Evolutionary conservation across 1,140 invertebrate species (phyloP).

Genomic region (Drosophila ironensis): DNA sequence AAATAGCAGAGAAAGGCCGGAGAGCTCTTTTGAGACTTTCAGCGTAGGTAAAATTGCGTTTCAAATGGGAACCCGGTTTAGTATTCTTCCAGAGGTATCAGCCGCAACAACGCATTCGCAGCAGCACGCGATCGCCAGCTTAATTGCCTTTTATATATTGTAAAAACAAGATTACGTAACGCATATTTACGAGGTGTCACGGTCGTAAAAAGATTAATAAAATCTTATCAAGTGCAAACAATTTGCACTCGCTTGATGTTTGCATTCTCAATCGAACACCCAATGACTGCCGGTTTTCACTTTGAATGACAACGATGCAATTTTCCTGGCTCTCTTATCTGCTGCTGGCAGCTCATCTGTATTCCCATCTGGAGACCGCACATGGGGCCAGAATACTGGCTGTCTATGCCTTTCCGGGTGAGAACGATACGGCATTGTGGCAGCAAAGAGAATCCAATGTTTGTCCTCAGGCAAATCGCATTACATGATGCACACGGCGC

Average conservation of each 20-base stretch:
- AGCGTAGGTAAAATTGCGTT: neutral
- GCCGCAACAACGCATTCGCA: neutral
- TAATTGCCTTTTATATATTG: neutral
- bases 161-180: neutral
- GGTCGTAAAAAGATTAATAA: neutral
- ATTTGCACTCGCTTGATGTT: neutral
- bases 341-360: neutral
- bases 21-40: neutral
- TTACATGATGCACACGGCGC: constrained; percentile 65
- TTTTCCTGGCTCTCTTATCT: constrained; percentile 9
- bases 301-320: neutral
- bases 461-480: constrained; percentile 56
- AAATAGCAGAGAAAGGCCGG: too few relatives aligned
- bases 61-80: neutral
- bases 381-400: constrained; percentile 54
- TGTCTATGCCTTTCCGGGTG: constrained; percentile 68
- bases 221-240: neutral
- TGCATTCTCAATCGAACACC: neutral
- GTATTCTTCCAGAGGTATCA: constrained; percentile 11
- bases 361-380: neutral
- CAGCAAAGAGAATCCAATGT: too few relatives aligned
- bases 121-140: constrained; percentile 9
- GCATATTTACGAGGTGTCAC: neutral
- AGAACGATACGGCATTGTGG: neutral
- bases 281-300: too few relatives aligned